A percentile compares a stretch with the other conserved stretches of the same genome.
phyloP scores from a whole-genome alignment of 2,113 vertebrate species.

The Hucho hucho region DNA sequence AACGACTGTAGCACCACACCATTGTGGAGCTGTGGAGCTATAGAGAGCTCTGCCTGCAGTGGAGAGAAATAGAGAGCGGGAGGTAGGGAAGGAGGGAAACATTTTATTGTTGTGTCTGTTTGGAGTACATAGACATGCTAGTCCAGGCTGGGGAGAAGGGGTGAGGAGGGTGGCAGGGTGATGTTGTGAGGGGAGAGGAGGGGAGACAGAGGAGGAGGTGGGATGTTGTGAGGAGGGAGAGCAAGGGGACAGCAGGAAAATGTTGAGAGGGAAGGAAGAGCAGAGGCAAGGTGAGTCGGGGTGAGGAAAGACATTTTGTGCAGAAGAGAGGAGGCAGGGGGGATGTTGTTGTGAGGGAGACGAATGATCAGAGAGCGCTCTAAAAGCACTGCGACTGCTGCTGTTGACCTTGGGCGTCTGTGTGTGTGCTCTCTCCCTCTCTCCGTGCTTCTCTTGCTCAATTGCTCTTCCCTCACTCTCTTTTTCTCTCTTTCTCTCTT shows the following conservation, averaged over 20 bases:
- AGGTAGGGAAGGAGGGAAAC: slow-evolving; percentile 13
- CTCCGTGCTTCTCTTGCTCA: background rate
- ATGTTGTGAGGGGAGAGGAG: slow-evolving; percentile 23
- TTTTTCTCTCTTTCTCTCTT: background rate
- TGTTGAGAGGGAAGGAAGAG: too few species aligned
- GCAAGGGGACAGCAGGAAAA: too few species aligned
- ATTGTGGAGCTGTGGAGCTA: background rate
- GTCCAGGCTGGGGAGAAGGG: slow-evolving; percentile 16
- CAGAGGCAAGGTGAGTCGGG: too few species aligned
- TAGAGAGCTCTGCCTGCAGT: background rate
- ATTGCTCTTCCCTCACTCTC: background rate
- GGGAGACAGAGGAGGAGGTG: slow-evolving; percentile 24
- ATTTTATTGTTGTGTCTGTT: slow-evolving; percentile 20
- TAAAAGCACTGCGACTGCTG: slow-evolving; percentile 46
- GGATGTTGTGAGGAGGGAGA: too few species aligned
- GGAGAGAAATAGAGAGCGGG: slow-evolving; percentile 2
- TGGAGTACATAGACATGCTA: slow-evolving; percentile 16
- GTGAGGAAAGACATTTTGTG: too few species aligned
- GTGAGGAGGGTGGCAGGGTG: background rate
- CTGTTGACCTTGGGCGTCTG: slow-evolving; percentile 56
- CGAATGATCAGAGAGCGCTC: slow-evolving; percentile 51
- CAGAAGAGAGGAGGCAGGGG: too few species aligned
- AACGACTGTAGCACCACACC: background rate
- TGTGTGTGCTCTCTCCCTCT: slow-evolving; percentile 2
- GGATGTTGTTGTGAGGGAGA: slow-evolving; percentile 28